These are phyloP conservation scores for Leptobrachium leishanense DNA, from an alignment of 2,113 vertebrate species.

Conservation along the genomic window DNA sequence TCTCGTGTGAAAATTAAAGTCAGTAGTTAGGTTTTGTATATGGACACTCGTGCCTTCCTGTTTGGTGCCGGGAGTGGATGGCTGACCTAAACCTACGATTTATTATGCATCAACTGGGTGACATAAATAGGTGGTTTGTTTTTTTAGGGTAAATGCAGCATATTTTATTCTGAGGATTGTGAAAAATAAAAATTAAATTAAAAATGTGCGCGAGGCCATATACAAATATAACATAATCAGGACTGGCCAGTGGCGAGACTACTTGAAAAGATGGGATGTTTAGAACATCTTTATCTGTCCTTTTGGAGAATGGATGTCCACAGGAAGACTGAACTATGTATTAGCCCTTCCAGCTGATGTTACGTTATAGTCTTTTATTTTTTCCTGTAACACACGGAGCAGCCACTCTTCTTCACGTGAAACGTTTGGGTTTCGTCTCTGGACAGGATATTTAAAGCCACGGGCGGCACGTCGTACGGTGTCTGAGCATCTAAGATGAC, in stretches of 20 bases:
- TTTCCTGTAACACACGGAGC: slow-evolving; percentile 26
- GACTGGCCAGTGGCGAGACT: slow-evolving; percentile 12
- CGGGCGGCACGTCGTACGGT: slow-evolving; percentile 3
- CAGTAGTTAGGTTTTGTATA: too few relatives aligned
- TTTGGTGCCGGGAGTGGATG: background rate
- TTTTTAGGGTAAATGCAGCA: slow-evolving; percentile 24
- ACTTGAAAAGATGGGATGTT: slow-evolving; percentile 5
- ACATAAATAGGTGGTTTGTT: background rate
- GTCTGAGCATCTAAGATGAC: background rate
- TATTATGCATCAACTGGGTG: background rate
- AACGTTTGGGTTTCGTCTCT: slow-evolving; percentile 4
- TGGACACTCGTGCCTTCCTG: background rate
- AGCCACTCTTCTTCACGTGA: slow-evolving; percentile 24
- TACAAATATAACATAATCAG: background rate
- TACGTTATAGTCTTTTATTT: background rate
- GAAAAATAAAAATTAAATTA: background rate
- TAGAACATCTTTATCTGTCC: background rate
- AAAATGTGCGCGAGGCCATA: background rate
- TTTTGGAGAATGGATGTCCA: slow-evolving; percentile 10
- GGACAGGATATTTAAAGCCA: slow-evolving; percentile 2
- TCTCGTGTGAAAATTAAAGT: too few relatives aligned
- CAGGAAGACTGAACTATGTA: slow-evolving; percentile 38
- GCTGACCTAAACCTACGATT: slow-evolving; percentile 22
- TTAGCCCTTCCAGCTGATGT: slow-evolving; percentile 45
- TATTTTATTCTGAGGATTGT: slow-evolving; percentile 22